Conservation (phyloP, 2,113 vertebrate species). For the Deroptyus accipitrinus region DNA sequence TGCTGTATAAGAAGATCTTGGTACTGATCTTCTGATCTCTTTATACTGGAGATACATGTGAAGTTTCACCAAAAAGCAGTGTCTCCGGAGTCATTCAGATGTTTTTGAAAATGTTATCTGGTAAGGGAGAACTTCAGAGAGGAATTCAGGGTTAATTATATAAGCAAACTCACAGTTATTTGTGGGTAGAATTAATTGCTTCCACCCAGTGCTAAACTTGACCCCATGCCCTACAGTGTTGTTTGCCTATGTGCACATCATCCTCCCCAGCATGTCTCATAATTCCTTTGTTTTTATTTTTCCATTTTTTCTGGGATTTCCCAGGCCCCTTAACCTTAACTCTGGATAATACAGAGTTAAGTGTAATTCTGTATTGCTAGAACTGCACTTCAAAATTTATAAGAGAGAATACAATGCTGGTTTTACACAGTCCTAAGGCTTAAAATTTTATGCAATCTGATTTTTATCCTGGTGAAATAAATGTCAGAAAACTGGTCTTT, state of each 20-base stretch:
- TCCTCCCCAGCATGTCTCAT: conserved; percentile 56
- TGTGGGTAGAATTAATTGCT: conserved; percentile 40
- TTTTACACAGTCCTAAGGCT: neutral
- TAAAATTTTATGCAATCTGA: neutral
- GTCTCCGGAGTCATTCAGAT: neutral
- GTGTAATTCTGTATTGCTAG: neutral
- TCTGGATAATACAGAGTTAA: neutral
- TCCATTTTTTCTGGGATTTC: conserved; percentile 49
- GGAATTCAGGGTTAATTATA: conserved; percentile 32
- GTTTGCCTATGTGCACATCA: conserved; percentile 11
- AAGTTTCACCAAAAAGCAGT: neutral
- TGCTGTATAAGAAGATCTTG: neutral
- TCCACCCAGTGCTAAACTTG: conserved; percentile 41
- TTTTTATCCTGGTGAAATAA: conserved; percentile 6
- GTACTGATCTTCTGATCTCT: neutral
- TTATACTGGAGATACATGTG: neutral
- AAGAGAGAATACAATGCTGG: neutral
- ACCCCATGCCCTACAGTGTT: conserved; percentile 45
- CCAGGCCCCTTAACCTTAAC: conserved; percentile 53
- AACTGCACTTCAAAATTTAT: neutral
- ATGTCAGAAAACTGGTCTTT: neutral
- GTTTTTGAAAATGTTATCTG: neutral
- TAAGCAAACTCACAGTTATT: conserved; percentile 25
- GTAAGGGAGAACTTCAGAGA: neutral
- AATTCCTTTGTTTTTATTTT: conserved; percentile 52